Conservation (phyloP, 1,140 invertebrate species). For the Epicauta chinensis region DNA sequence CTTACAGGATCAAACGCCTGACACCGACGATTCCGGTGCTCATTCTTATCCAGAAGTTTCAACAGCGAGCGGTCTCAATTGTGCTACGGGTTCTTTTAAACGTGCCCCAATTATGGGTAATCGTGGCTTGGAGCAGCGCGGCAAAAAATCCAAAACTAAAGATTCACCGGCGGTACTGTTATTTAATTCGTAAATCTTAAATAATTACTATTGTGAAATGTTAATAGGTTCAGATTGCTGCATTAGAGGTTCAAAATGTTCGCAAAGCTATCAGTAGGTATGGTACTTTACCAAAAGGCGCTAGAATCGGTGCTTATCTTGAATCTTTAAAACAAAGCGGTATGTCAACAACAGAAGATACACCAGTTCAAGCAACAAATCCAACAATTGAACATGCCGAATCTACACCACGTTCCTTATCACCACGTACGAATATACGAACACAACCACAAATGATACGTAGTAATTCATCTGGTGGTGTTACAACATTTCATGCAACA, state of each 20-base stretch:
- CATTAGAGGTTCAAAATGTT: slow-evolving; percentile 94
- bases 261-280: slow-evolving; percentile 94
- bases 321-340: slow-evolving; percentile 82
- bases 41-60: slow-evolving; percentile 47
- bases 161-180: slow-evolving; percentile 36
- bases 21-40: slow-evolving; percentile 57
- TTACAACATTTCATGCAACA: slow-evolving; percentile 54
- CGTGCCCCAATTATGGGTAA: slow-evolving; percentile 51
- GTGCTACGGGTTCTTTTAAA: slow-evolving; percentile 48
- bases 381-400: slow-evolving; percentile 34
- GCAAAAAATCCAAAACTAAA: slow-evolving; percentile 54
- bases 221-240: slow-evolving; percentile 66
- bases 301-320: slow-evolving; percentile 90
- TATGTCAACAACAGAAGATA: slow-evolving; percentile 50
- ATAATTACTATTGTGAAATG: slow-evolving; percentile 2
- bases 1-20: slow-evolving; percentile 54
- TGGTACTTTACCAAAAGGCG: slow-evolving; percentile 92
- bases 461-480: slow-evolving; percentile 75
- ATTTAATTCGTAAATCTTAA: not conserved
- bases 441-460: slow-evolving; percentile 73
- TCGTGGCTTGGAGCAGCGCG: slow-evolving; percentile 44
- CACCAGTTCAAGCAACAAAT: slow-evolving; percentile 32
- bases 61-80: slow-evolving; percentile 33
- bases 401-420: slow-evolving; percentile 32
- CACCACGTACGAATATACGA: slow-evolving; percentile 56